Conservation (phyloP, 2,888 invertebrate genomes). For the Protonemura montana region DNA sequence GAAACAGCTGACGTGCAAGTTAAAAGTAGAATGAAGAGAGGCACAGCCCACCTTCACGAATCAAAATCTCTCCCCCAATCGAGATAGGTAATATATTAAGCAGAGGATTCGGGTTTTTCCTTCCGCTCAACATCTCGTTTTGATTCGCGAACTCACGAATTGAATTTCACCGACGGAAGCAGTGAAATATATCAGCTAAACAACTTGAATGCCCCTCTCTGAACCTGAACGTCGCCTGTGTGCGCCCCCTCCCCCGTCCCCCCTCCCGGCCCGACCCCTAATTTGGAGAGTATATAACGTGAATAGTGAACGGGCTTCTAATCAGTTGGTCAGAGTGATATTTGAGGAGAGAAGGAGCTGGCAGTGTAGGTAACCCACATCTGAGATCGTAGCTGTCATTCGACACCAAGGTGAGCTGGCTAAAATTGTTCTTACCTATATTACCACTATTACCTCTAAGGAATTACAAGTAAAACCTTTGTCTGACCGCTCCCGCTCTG, state of each 20-base stretch:
- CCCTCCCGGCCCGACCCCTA: background rate
- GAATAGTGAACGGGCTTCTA: background rate
- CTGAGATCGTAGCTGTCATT: slow-evolving; percentile 2
- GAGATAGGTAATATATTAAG: background rate
- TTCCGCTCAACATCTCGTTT: background rate
- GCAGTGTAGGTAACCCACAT: background rate
- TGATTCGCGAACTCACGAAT: background rate
- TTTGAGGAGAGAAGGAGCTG: background rate
- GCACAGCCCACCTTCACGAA: background rate
- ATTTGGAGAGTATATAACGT: background rate
- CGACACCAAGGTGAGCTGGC: background rate
- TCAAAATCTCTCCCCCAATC: background rate
- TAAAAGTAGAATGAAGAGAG: too few relatives aligned
- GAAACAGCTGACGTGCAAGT: too few relatives aligned
- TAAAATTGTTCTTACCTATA: too few relatives aligned
- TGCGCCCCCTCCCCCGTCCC: background rate
- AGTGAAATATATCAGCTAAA: background rate
- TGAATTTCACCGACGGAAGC: background rate
- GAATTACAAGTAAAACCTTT: too few relatives aligned
- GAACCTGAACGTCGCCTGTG: background rate
- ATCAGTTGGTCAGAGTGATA: slow-evolving; percentile 1
- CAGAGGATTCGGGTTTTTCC: slow-evolving; percentile 4
- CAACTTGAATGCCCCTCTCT: background rate
- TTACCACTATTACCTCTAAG: background rate
- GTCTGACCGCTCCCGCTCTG: background rate